A percentile compares a stretch with the other conserved stretches of the same genome.
These are phyloP conservation scores for Symphodus melops DNA, from an alignment of 2,113 vertebrate species.

Conservation along the genomic window DNA sequence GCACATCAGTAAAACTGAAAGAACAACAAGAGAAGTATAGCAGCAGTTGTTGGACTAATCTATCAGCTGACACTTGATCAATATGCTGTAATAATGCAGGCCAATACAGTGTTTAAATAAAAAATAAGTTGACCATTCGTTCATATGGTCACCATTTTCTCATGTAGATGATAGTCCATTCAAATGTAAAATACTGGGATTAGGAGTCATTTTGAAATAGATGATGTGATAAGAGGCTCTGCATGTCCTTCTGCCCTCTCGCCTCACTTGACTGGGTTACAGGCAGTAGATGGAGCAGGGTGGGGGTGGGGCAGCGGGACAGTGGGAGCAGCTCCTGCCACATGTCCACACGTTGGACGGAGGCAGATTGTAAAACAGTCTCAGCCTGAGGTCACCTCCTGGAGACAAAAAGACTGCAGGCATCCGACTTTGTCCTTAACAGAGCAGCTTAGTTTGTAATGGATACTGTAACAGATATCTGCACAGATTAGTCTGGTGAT, in stretches of 20 bases:
- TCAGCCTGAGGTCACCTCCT: slow-evolving; percentile 27
- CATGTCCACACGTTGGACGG: slow-evolving; percentile 70
- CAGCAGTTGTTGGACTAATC: slow-evolving; percentile 19
- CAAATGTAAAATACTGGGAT: background rate
- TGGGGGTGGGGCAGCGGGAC: slow-evolving; percentile 59
- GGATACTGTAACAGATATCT: slow-evolving; percentile 7
- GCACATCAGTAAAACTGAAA: background rate
- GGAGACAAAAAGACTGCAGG: slow-evolving; percentile 37
- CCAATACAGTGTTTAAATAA: background rate
- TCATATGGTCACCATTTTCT: background rate
- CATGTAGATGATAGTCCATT: background rate
- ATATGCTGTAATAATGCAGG: slow-evolving; percentile 10
- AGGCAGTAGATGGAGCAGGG: slow-evolving; percentile 40
- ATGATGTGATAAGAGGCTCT: slow-evolving; percentile 20
- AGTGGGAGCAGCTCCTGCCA: slow-evolving; percentile 61
- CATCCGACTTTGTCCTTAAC: slow-evolving; percentile 35
- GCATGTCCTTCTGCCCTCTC: slow-evolving; percentile 44
- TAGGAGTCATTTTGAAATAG: background rate
- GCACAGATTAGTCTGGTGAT: slow-evolving; percentile 1
- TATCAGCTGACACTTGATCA: slow-evolving; percentile 24
- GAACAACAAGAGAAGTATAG: background rate
- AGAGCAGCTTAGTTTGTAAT: slow-evolving; percentile 15
- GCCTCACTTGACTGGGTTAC: slow-evolving; percentile 40
- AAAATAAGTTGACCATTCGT: background rate
- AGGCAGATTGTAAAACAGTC: slow-evolving; percentile 65